phyloP scores from a whole-genome alignment of 2,888 invertebrate genomes.

The Argyra leucocephala region DNA sequence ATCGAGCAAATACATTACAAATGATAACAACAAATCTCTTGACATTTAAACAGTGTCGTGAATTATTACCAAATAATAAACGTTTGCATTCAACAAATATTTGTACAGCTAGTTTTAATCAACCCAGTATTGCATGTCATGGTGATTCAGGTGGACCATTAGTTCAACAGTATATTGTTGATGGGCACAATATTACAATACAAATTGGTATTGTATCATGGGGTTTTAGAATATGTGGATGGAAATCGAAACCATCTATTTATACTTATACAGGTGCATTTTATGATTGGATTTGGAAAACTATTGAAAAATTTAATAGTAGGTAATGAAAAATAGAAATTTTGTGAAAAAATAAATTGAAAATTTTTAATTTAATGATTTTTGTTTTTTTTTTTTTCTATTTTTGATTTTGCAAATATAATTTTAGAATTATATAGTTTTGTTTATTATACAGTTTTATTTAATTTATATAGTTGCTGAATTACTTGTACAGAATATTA shows the following conservation, averaged over 20 bases:
- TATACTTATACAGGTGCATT: conserved; percentile 38
- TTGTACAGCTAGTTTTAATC: conserved; percentile 25
- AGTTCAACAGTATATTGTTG: conserved; percentile 19
- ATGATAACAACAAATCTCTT: conserved; percentile 31
- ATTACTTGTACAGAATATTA: too few species aligned
- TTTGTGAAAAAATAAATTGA: too few species aligned
- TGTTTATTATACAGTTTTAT: too few species aligned
- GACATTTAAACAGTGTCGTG: conserved; percentile 25
- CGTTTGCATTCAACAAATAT: conserved; percentile 28
- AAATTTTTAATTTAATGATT: too few species aligned
- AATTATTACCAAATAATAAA: conserved; percentile 25
- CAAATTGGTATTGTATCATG: conserved; percentile 46
- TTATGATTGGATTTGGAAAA: conserved; percentile 32
- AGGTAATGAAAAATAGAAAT: too few species aligned
- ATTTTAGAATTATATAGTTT: too few species aligned
- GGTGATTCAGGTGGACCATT: conserved; percentile 42
- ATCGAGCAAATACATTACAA: conserved; percentile 30
- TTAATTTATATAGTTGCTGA: too few species aligned
- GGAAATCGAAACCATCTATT: conserved; percentile 39
- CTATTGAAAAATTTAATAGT: conserved; percentile 15
- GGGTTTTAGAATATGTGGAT: conserved; percentile 44
- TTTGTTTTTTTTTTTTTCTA: too few species aligned
- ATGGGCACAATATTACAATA: neutral
- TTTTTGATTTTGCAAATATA: too few species aligned
- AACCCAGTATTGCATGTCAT: conserved; percentile 40